phyloP scores from a whole-genome alignment of 1,140 invertebrate species.

The Micrasema longulum region DNA sequence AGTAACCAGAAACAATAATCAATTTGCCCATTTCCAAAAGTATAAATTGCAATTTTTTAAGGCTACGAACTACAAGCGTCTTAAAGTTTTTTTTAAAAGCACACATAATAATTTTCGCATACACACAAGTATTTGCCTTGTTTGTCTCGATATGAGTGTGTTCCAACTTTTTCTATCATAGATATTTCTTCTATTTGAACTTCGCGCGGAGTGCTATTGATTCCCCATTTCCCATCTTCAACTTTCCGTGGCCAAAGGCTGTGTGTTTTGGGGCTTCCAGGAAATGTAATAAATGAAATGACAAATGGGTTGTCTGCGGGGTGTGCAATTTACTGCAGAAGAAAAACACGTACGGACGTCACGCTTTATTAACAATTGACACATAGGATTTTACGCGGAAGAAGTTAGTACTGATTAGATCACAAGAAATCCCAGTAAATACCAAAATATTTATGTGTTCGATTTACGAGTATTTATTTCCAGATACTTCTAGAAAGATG shows the following conservation, averaged over 20 bases:
- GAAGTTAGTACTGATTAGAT: constrained; percentile 16
- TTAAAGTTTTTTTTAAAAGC: no score
- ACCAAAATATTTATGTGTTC: no score
- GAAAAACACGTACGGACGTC: constrained; percentile 24
- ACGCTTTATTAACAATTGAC: constrained; percentile 37
- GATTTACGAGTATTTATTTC: no score
- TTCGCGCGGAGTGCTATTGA: constrained; percentile 45
- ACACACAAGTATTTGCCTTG: neutral
- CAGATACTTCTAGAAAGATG: no score
- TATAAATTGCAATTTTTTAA: no score
- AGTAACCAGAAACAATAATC: no score
- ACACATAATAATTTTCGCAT: no score
- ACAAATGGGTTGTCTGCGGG: constrained; percentile 47
- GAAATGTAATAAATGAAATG: constrained; percentile 54
- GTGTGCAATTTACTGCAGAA: constrained; percentile 17
- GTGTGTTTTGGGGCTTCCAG: constrained; percentile 46
- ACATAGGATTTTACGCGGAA: constrained; percentile 12
- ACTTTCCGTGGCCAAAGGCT: constrained; percentile 43
- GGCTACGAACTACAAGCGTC: no score
- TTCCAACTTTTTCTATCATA: constrained; percentile 18
- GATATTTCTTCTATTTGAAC: constrained; percentile 45
- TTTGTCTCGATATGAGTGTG: neutral
- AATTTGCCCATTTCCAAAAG: no score
- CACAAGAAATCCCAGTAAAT: no score
- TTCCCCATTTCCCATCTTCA: constrained; percentile 44